Conservation (phyloP, 2,113 vertebrate species). For the Melanotaenia duboulayi region DNA sequence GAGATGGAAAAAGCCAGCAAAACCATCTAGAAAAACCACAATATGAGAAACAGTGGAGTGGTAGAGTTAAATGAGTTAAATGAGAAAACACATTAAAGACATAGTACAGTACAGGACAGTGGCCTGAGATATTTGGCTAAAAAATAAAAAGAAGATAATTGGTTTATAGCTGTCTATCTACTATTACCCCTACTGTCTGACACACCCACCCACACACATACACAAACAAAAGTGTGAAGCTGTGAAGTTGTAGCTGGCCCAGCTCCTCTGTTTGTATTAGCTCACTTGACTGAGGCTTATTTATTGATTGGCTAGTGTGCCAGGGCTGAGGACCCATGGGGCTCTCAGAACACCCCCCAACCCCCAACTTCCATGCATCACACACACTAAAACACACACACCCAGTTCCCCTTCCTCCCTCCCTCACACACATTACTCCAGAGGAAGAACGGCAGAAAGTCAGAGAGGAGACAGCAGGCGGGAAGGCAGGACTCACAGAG, state of each 20-base stretch:
- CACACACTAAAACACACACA: conserved; percentile 19
- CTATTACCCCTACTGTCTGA: conserved; percentile 39
- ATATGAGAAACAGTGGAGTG: conserved; percentile 43
- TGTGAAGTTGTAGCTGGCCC: conserved; percentile 70
- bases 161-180: conserved; percentile 55
- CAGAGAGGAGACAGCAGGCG: conserved; percentile 73
- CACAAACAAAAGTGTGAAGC: conserved; percentile 44
- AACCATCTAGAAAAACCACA: conserved; percentile 14
- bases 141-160: conserved; percentile 53
- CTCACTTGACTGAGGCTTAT: conserved; percentile 82
- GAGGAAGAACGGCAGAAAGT: conserved; percentile 81
- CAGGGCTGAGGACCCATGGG: conserved; percentile 79
- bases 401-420: conserved; percentile 55
- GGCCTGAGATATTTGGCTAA: conserved; percentile 45
- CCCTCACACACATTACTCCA: conserved; percentile 76
- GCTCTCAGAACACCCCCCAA: conserved; percentile 66
- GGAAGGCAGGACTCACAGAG: conserved; percentile 78
- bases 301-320: conserved; percentile 86
- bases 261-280: conserved; percentile 81
- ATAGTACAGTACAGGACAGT: conserved; percentile 16
- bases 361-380: conserved; percentile 17
- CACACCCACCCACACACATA: conserved; percentile 6
- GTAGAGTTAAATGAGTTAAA: not conserved
- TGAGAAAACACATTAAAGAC: conserved; percentile 12
- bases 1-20: not conserved